phyloP scores from a whole-genome alignment of 1,140 invertebrate genomes.

The Eupristina koningsbergeri region DNA sequence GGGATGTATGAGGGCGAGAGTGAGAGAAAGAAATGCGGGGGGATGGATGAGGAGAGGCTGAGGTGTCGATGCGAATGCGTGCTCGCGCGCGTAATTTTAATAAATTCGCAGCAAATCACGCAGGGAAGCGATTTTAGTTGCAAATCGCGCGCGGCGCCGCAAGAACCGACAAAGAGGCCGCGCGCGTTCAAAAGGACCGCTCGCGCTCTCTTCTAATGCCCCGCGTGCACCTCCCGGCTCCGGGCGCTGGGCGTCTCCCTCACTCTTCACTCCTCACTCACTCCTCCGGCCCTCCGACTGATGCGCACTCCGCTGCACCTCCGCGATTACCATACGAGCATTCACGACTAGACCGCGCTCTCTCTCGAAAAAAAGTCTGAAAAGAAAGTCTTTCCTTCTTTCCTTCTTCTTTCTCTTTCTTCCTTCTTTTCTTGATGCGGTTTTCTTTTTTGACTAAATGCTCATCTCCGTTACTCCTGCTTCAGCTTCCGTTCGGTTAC shows the following conservation, averaged over 20 bases:
- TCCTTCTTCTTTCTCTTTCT: too few species aligned
- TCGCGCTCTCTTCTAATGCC: conserved; percentile 56
- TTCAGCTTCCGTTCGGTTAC: neutral
- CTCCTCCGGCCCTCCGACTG: neutral
- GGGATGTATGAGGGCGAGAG: neutral
- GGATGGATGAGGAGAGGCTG: conserved; percentile 29
- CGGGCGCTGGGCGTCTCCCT: conserved; percentile 39
- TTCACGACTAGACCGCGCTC: conserved; percentile 66
- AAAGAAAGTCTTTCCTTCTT: neutral
- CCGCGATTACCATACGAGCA: conserved; percentile 73
- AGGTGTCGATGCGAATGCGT: conserved; percentile 49
- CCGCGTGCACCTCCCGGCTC: conserved; percentile 36
- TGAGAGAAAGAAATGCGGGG: neutral
- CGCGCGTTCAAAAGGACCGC: conserved; percentile 63
- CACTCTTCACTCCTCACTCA: conserved; percentile 46
- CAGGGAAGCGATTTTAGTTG: conserved; percentile 72
- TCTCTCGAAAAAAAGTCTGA: conserved; percentile 64
- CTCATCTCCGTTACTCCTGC: conserved; percentile 33
- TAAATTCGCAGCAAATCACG: conserved; percentile 72
- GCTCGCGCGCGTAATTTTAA: conserved; percentile 64
- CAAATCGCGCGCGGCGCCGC: conserved; percentile 73
- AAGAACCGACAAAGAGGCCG: conserved; percentile 68
- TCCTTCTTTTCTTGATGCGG: too few species aligned
- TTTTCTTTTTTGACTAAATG: conserved; percentile 67
- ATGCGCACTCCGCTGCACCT: conserved; percentile 62